Base-by-base conservation (phyloP, 2,888 invertebrate genomes). In the Alviniconcha strummeri region DNA sequence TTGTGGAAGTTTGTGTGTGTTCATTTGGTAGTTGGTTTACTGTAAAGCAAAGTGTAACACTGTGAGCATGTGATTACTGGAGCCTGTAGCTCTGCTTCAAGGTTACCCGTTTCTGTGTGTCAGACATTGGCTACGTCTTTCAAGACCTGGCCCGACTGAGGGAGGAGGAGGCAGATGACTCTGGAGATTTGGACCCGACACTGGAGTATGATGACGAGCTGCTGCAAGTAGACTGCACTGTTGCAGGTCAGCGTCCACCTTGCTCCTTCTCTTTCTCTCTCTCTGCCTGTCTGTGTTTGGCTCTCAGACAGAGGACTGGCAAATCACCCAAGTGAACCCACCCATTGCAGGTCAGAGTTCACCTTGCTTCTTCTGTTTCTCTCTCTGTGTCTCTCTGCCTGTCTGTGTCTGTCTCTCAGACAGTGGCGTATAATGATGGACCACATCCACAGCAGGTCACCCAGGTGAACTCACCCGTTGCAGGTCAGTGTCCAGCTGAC, bases 101-200 rank as follows among this genome's bases (percentile, higher is more conserved):
- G 36, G 36, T 36, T 36, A 36, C 36, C 36, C 36, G 60, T 60
- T 17, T 76, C 55, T 75, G 55, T 79, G 19, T 84, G 81, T 8
- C 83, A 92, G 92, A 91, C 87, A 88, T 92, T 72, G 91, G 91
- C 5, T 92, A 88, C 85, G 84, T 92, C 71, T 92, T 89, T 83
- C 92, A 92, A 88, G 90, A 90, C 79, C 77, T 90, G 84, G 87
- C 84, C 55, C 89, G 89, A 77, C 85, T 92, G 36, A 71, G 85
- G 64, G 87, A 86, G 64, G 92, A 92, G 83, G 80, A 83, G 9
- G 87, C 87, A 4, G 81, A 85, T 54, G 84, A 80, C 64, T 83
- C 81, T 8, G 77, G 80, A 60, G 55, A 67, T 36, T 72, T 84
- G 7, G 76, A 80, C 55, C 78, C 56, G 69, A 80, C 84, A 4